phyloP scores from a whole-genome alignment of 2,113 vertebrate species.

The Festucalex cinctus region DNA sequence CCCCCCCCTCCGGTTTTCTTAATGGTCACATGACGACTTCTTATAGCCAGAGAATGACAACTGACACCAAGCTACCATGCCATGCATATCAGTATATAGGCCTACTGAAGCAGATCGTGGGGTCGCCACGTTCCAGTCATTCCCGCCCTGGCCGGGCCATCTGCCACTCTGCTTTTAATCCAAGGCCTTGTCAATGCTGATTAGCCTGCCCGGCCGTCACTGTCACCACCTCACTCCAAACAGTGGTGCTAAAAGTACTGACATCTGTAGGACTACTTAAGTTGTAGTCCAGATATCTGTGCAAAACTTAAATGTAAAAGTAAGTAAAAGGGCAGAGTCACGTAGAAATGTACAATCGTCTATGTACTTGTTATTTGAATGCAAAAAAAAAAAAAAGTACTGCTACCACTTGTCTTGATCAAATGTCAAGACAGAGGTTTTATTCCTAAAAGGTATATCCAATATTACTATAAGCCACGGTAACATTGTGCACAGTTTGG shows the following conservation, averaged over 20 bases:
- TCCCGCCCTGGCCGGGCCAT: slow-evolving; percentile 61
- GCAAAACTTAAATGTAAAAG: too few relatives aligned
- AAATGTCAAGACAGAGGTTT: too few relatives aligned
- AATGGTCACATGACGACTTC: background rate
- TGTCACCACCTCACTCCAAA: slow-evolving; percentile 4
- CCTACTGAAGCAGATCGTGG: background rate
- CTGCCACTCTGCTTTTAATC: slow-evolving; percentile 71
- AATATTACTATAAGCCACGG: too few relatives aligned
- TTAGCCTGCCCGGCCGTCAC: slow-evolving; percentile 56
- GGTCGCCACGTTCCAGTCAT: slow-evolving; percentile 7
- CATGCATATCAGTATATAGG: background rate
- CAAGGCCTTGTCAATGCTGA: slow-evolving; percentile 64
- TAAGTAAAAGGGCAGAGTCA: too few relatives aligned
- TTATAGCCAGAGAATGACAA: background rate
- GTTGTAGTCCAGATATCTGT: background rate
- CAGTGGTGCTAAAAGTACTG: background rate
- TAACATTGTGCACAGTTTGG: too few relatives aligned
- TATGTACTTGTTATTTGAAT: too few relatives aligned
- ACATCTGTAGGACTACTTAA: background rate
- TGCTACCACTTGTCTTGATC: too few relatives aligned
- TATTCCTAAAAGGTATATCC: too few relatives aligned
- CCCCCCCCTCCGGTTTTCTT: background rate
- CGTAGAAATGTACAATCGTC: too few relatives aligned
- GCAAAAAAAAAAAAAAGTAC: too few relatives aligned
- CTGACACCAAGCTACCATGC: background rate